Conservation (phyloP, 2,113 vertebrate species). For the Tragelaphus buxtoni region DNA sequence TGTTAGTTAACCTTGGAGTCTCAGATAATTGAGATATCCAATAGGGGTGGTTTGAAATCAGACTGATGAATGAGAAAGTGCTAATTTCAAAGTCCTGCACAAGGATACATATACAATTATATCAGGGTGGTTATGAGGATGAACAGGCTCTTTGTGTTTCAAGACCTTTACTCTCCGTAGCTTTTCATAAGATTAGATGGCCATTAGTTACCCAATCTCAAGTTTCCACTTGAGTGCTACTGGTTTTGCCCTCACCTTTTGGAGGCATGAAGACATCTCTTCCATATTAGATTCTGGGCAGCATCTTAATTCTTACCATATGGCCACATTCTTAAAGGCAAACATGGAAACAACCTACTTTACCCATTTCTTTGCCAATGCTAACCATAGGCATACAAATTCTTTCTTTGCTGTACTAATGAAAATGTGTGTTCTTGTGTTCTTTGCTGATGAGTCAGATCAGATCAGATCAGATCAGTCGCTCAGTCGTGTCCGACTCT, state of each 20-base stretch:
- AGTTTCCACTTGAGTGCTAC: not conserved
- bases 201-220: not conserved
- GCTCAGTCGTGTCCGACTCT: not conserved
- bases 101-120: constrained; percentile 30
- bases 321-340: not conserved
- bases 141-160: not conserved
- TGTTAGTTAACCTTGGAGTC: constrained; percentile 5
- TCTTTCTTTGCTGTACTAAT: constrained; percentile 3
- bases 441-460: not conserved
- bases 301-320: not conserved
- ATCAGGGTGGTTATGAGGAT: not conserved
- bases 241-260: not conserved
- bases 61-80: constrained; percentile 58
- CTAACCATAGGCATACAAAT: not conserved
- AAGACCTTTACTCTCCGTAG: constrained; percentile 6
- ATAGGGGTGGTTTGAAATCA: constrained; percentile 40
- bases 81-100: constrained; percentile 38
- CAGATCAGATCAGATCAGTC: too few relatives aligned
- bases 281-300: not conserved
- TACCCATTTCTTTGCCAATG: constrained; percentile 28
- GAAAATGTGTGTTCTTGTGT: not conserved
- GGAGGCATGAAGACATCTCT: not conserved
- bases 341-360: constrained; percentile 36
- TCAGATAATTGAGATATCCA: constrained; percentile 33
- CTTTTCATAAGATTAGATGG: not conserved